phyloP scores from a whole-genome alignment of 2,888 invertebrate genomes.

The Phanerotoma sp. region DNA sequence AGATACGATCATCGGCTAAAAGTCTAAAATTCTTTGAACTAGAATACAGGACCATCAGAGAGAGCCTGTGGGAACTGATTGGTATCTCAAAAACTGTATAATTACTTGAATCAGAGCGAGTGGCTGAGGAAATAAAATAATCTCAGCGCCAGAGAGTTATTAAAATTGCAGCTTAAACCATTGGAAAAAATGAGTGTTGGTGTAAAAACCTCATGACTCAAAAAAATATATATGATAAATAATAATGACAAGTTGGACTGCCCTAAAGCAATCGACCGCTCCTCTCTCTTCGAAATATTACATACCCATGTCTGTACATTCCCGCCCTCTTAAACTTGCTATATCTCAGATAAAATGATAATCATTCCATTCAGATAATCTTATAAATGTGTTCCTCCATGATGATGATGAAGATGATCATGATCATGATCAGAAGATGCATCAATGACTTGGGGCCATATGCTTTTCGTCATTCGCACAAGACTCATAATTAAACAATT shows the following conservation, averaged over 20 bases:
- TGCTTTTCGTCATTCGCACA: slow-evolving; percentile 25
- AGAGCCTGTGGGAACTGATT: neutral
- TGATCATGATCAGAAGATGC: slow-evolving; percentile 15
- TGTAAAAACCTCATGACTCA: neutral
- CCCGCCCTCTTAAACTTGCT: slow-evolving; percentile 8
- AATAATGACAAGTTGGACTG: neutral
- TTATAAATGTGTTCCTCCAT: no score
- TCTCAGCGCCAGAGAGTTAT: no score
- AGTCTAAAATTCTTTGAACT: no score
- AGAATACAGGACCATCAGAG: neutral
- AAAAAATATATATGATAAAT: neutral
- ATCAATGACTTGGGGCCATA: slow-evolving; percentile 18
- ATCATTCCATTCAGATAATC: slow-evolving; percentile 13
- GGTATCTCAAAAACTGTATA: neutral
- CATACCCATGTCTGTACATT: neutral
- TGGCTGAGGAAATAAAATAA: no score
- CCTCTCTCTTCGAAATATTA: neutral
- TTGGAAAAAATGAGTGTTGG: neutral
- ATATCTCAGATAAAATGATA: slow-evolving; percentile 20
- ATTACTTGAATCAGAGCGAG: no score
- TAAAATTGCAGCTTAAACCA: no score
- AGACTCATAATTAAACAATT: slow-evolving; percentile 45
- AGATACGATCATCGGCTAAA: no score
- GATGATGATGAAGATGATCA: no score
- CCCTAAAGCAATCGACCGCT: no score